Evolutionary conservation across 2,113 vertebrate genomes (phyloP).

Genomic region (Haplotaxodon microlepis): DNA sequence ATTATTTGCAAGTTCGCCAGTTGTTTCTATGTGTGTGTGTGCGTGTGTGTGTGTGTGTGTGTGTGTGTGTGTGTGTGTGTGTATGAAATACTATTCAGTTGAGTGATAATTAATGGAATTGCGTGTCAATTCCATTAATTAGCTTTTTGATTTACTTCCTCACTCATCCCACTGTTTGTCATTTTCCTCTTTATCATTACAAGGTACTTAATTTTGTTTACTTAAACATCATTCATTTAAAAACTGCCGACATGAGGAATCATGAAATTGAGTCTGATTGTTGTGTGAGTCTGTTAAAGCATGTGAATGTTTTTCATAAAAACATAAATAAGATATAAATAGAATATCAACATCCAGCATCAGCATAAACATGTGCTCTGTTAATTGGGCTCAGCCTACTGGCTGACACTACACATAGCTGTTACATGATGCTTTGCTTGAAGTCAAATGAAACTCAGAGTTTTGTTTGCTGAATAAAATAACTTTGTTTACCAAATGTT

Average conservation of each 20-base stretch:
- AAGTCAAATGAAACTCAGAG: neutral
- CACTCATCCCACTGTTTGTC: neutral
- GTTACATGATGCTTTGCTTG: neutral
- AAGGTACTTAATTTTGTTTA: neutral
- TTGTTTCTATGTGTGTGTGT: neutral
- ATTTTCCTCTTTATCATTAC: neutral
- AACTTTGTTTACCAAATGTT: neutral
- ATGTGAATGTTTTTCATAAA: neutral
- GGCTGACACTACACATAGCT: neutral
- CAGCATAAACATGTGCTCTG: neutral
- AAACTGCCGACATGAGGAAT: neutral
- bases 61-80: neutral
- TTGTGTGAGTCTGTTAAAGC: neutral
- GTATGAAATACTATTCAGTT: neutral
- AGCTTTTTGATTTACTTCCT: neutral
- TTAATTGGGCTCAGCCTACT: neutral
- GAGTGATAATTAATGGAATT: neutral
- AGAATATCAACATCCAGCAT: neutral
- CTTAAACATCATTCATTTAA: neutral
- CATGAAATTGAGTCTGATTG: neutral
- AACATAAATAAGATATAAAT: neutral
- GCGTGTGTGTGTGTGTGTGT: neutral
- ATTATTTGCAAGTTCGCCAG: neutral
- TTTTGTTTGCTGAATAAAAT: neutral
- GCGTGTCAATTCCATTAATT: neutral